Evolutionary conservation across 53 echinoderm and acorn worm genomes (phyloP), one percentile per base, ranked within the genome.

Genomic region (Patiria pectinifera): DNA sequence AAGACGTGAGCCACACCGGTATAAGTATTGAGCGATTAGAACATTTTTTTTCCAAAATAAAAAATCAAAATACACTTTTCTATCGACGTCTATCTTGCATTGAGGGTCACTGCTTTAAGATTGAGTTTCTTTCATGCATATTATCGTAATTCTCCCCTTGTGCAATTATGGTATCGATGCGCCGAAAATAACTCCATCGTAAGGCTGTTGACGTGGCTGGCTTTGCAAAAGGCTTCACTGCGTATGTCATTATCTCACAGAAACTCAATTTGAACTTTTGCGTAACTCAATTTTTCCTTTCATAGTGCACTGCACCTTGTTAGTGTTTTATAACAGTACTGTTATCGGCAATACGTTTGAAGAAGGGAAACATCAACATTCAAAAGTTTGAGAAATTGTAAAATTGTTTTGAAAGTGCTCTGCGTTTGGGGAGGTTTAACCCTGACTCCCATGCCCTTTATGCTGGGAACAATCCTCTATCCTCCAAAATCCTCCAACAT

Each of bases 231-330:
- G 74, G 18, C 74, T 74, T 16, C 74, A 22, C 24, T 74, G 11
- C 21, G 22, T 10, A 74, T 23, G 15, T 21, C 9, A 21, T 6
- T 74, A 53, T 8, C 8, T 53, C 8, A 53, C 53, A 53, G 74
- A 59, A 25, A 78, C 49, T 78, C 48, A 78, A 89, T 89, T 78
- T 63, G 61, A 62, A 79, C 24, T 79, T 59, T 26, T 24, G 19
- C 4, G 22, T 49, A 62, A 26, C 59, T 89, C 45, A 21, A 24
- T 61, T 48, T 24, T 0, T n/a, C 74, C 11, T n/a, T 74, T 74
- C 4, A 21, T n/a, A 74, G 74, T 74, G 74, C 74, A 18, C 24
- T 74, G 74, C 74, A 74, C 70, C 70, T 70, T 70, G 15, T 70
- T 70, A 14, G 11, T 70, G 70, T 21, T 70, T 19, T 70, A 14